Base-by-base conservation (phyloP, 1,140 invertebrate genomes). In the Reticulitermes speratus region DNA sequence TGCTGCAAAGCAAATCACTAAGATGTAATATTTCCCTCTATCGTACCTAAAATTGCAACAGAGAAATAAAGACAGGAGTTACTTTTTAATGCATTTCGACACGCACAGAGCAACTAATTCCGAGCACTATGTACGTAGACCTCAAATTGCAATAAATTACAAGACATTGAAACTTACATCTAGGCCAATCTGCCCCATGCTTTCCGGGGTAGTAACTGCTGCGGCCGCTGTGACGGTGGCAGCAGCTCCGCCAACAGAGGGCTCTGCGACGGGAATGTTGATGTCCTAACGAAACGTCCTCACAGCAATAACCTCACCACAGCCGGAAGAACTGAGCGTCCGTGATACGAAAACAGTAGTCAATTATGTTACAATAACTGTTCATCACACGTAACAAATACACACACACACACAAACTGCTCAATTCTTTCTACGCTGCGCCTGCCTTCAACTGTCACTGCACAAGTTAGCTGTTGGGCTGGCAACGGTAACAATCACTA, bases 121-220 rank as follows among this genome's bases (percentile, higher is more conserved):
- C 38, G 38, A 38, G 5, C 38, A 38, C 5, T 38, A 38, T 38
- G 38, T 38, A 38, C 38, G 38, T 38, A 38, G 2, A 38, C 38
- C 38, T 38, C 38, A 38, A 38, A 38, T 38, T 38, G 38, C 38
- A 48, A 48, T 48, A 55, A 55, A 55, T 0, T 14, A 55, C 52
- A 6, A 55, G 14, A 21, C 19, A 55, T 21, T 55, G 19, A 44
- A 44, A 93, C 92, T 92, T 89, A 93, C 93, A 88, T 93, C 91
- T 88, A 92, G 91, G 87, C 90, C 91, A 88, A 93, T 93, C 88
- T 93, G 93, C 89, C 93, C 93, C 92, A 93, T 93, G 38, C 88
- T 87, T 86, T 88, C 88, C 12, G 88, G 88, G 87, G 89, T 92
- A 75, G 8, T n/a, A 75, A 25, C n/a, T 25, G 65, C 65, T 30